These are phyloP conservation scores for Papilio gigon DNA, from an alignment of 2,888 invertebrate species.

Conservation along the genomic window DNA sequence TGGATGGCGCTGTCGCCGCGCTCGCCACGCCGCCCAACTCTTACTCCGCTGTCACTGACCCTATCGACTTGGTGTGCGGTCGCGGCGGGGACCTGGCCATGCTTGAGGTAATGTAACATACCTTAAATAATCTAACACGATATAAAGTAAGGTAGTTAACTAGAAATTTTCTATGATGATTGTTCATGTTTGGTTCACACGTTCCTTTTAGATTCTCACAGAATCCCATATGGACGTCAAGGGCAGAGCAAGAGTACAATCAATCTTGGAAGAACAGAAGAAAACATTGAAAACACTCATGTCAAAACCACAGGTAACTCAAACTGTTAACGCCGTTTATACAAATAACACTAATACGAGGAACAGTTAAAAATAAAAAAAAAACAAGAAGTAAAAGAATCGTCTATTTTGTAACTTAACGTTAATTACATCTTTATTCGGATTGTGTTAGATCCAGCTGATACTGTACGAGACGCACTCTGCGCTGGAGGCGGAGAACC, in stretches of 20 bases:
- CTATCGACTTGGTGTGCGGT: conserved; percentile 90
- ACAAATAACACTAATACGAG: too few relatives aligned
- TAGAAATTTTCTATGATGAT: too few relatives aligned
- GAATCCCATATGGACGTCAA: conserved; percentile 85
- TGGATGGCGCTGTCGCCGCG: conserved; percentile 77
- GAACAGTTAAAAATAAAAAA: too few relatives aligned
- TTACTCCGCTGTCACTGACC: conserved; percentile 89
- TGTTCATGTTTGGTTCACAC: too few relatives aligned
- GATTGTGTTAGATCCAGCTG: conserved; percentile 85
- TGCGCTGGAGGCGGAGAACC: conserved; percentile 88
- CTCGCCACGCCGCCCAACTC: conserved; percentile 90
- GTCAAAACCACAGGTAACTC: conserved; percentile 89
- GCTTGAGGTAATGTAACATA: conserved; percentile 81
- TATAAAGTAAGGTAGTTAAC: too few relatives aligned
- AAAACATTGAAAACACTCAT: conserved; percentile 87
- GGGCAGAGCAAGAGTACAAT: conserved; percentile 83
- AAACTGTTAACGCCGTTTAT: too few relatives aligned
- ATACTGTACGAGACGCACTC: conserved; percentile 92
- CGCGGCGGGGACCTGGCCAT: conserved; percentile 90
- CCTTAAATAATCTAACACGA: conserved; percentile 1
- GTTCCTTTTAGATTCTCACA: conserved; percentile 79
- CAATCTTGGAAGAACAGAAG: conserved; percentile 89
- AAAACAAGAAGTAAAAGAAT: too few relatives aligned
- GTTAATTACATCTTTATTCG: too few relatives aligned
- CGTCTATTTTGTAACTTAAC: too few relatives aligned